A percentile compares a stretch with the other conserved stretches of the same genome.
Evolutionary conservation across 1,140 invertebrate genomes (phyloP).

Genomic region (Harpegnathos saltator): DNA sequence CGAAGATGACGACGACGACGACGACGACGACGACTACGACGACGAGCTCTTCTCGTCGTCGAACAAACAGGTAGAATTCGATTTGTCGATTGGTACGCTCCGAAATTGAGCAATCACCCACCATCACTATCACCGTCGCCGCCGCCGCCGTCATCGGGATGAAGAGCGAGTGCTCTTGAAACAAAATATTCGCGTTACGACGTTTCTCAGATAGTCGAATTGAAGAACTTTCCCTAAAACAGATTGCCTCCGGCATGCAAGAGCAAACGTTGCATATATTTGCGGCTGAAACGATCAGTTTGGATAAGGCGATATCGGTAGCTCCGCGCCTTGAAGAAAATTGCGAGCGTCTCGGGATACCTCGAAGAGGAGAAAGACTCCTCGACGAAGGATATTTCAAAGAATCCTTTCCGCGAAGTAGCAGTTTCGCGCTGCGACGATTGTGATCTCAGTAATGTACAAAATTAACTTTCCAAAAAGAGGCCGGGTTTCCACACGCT

Average conservation of each 20-base stretch:
- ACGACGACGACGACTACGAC: too few species aligned
- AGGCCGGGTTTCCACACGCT: too few species aligned
- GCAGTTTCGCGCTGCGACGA: too few species aligned
- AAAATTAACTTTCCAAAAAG: too few species aligned
- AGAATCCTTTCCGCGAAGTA: too few species aligned
- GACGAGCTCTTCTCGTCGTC: conserved; percentile 30
- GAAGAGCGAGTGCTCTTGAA: conserved; percentile 17
- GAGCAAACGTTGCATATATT: background rate
- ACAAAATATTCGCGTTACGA: background rate
- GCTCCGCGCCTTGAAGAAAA: background rate
- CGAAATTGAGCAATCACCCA: conserved; percentile 70
- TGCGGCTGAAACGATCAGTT: background rate
- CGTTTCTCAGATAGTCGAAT: background rate
- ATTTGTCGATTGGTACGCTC: conserved; percentile 71
- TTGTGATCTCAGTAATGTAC: too few species aligned
- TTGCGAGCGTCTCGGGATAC: too few species aligned
- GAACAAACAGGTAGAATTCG: conserved; percentile 74
- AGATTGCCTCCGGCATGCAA: background rate
- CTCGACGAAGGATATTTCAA: too few species aligned
- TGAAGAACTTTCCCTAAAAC: background rate
- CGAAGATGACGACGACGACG: conserved; percentile 19
- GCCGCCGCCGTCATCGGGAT: background rate
- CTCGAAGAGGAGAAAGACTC: too few species aligned
- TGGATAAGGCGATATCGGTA: background rate
- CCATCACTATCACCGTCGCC: background rate